A percentile compares a stretch with the other conserved stretches of the same genome.
Evolutionary conservation across 2,797 vertebrate species (phyloP).

Genomic region (Sphenopsis melanotis): DNA sequence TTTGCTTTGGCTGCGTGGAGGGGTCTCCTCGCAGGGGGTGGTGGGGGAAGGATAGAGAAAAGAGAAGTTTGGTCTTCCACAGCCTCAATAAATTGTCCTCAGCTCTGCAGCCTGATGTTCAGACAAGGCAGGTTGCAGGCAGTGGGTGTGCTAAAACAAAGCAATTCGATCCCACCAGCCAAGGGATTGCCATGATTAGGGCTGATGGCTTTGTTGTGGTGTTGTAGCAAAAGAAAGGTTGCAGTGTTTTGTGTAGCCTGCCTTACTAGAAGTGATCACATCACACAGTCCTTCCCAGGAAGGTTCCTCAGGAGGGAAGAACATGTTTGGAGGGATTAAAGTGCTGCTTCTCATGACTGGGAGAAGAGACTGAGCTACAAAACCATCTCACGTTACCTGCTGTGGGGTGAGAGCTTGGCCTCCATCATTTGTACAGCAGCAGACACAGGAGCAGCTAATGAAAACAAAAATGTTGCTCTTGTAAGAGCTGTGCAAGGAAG

Average conservation of each 20-base stretch:
- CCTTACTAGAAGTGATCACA: neutral
- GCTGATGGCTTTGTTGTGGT: neutral
- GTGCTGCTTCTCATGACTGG: neutral
- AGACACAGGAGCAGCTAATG: neutral
- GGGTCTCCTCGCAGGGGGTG: neutral
- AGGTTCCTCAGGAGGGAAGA: neutral
- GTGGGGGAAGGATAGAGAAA: neutral
- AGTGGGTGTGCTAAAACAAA: neutral
- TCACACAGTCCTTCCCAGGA: neutral
- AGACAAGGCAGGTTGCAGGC: neutral
- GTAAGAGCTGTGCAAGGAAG: neutral
- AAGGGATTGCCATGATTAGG: neutral
- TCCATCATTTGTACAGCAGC: neutral
- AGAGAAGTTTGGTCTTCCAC: neutral
- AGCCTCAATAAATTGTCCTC: neutral
- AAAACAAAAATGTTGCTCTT: neutral
- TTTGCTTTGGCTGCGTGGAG: neutral
- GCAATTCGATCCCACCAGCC: neutral
- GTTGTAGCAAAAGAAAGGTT: neutral
- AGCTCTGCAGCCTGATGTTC: neutral
- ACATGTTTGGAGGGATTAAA: neutral
- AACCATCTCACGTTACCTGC: neutral
- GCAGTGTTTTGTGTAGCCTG: neutral
- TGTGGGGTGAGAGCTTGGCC: neutral
- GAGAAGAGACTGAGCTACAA: neutral